A percentile compares a stretch with the other conserved stretches of the same genome.
Evolutionary conservation across 1,140 invertebrate genomes (phyloP).

Genomic region (Patella vulgata): DNA sequence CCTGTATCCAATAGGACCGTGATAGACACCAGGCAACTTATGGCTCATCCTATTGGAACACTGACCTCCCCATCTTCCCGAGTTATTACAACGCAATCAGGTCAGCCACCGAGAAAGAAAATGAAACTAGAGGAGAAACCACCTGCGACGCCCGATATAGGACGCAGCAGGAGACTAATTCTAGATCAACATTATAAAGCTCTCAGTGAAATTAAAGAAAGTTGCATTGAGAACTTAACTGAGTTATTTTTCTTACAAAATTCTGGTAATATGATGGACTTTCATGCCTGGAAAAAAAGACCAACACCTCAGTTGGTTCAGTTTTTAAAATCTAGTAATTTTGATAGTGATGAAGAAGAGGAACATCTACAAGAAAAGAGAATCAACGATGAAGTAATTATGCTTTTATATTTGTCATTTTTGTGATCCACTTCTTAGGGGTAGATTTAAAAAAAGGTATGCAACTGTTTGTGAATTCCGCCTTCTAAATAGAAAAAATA

Average conservation of each 20-base stretch:
- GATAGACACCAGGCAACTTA: constrained; percentile 17
- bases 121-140: constrained; percentile 63
- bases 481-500: not conserved
- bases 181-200: constrained; percentile 50
- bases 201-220: constrained; percentile 66
- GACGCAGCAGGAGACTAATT: constrained; percentile 52
- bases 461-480: no score
- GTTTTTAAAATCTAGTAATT: constrained; percentile 78
- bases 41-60: constrained; percentile 3
- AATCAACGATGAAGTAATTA: constrained; percentile 52
- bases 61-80: constrained; percentile 7
- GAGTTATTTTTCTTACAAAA: constrained; percentile 87
- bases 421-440: not conserved
- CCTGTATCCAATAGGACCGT: constrained; percentile 20
- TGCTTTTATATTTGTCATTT: constrained; percentile 5
- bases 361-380: constrained; percentile 52
- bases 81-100: constrained; percentile 12
- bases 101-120: constrained; percentile 60
- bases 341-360: constrained; percentile 78
- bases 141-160: constrained; percentile 53
- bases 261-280: constrained; percentile 89
- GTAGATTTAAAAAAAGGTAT: not conserved
- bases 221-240: constrained; percentile 81
- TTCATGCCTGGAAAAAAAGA: constrained; percentile 81
- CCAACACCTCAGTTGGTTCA: constrained; percentile 78